Evolutionary conservation across 2,888 invertebrate genomes (phyloP), one percentile per base, ranked within the genome.

Genomic region (Vanessa cardui): DNA sequence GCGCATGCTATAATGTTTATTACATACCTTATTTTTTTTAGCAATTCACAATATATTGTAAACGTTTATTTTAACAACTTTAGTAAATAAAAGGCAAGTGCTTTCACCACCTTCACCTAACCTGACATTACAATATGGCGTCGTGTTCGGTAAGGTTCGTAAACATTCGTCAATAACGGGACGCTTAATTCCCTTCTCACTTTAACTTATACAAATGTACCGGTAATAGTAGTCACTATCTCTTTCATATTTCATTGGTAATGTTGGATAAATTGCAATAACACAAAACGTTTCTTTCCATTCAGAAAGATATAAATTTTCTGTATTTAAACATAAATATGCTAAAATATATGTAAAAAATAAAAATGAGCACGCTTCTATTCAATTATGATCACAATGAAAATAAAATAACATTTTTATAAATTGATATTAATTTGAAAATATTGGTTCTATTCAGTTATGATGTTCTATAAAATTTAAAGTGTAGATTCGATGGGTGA

Each of bases 51-150:
- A 76, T 76, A 74, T 60, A 74, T 72, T 75, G 74, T 75, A 72
- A 76, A 80, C 73, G 52, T 46, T 80, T 80, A 78, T 80, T 77
- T 79, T 74, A 72, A 76, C 72, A 68, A 78, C 73, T 78, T 80
- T 80, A 76, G 79, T 69, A 69, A 74, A 74, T 73, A 69, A 58
- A 66, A 63, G 74, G 72, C 76, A 78, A 74, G 77, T 76, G 77
- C 82, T 81, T 76, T 78, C 78, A 82, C 81, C 83, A 85, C 87
- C 82, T 81, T 83, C 84, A 86, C 68, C 79, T 84, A 86, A 78
- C 80, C 83, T 90, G 88, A 89, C 89, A 90, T 84, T 80, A 88
- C 89, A 91, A 91, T 82, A 91, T 92, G 91, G 91, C 90, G 89
- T 79, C 85, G 69, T 52, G 73, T 59, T 86, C 83, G 83, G 74